Evolutionary conservation across 2,797 vertebrate species (phyloP), one percentile per base, ranked within the genome.

Genomic region (Hozukius guyotensis): DNA sequence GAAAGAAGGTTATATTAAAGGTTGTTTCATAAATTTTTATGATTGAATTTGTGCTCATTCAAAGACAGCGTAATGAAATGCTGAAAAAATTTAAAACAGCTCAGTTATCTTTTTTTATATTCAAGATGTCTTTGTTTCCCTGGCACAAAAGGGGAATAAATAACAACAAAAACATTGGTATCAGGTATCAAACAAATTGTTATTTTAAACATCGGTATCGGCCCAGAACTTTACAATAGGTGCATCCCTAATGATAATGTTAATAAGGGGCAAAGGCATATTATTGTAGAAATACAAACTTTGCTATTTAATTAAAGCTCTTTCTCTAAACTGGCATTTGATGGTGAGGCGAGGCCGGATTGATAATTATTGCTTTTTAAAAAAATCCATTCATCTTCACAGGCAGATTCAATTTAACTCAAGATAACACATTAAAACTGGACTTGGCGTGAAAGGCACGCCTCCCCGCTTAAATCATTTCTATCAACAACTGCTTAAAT

Each of bases 401-500:
- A 52, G 84, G 74, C 80, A 67, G 75, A 85, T 83, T 89, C 61
- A 82, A 85, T 89, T 88, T 55, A 78, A 83, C 49, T 83, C 64
- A 60, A 78, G 70, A 86, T 78, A 72, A 85, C 78, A 78, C 83
- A 87, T 87, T 89, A 83, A 70, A 87, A 86, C 25, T 80, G 77
- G 82, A 85, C 80, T 56, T 63, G 81, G 80, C 8, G 59, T 83
- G 87, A 82, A 81, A 78, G 79, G 73, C 74, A 53, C 29, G 46
- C 66, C 79, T 85, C 78, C 55, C 59, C 22, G 79, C 63, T 80
- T 75, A 71, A 89, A 88, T 83, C 55, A 88, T 82, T 79, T 83
- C 85, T 73, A 86, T 89, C 87, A 89, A 86, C 84, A 84, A 69
- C 81, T 69, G 77, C 75, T 87, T 90, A 79, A 89, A 92, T 90